These are phyloP conservation scores for Chaenocephalus aceratus DNA, from an alignment of 2,113 vertebrate species.

Conservation along the genomic window DNA sequence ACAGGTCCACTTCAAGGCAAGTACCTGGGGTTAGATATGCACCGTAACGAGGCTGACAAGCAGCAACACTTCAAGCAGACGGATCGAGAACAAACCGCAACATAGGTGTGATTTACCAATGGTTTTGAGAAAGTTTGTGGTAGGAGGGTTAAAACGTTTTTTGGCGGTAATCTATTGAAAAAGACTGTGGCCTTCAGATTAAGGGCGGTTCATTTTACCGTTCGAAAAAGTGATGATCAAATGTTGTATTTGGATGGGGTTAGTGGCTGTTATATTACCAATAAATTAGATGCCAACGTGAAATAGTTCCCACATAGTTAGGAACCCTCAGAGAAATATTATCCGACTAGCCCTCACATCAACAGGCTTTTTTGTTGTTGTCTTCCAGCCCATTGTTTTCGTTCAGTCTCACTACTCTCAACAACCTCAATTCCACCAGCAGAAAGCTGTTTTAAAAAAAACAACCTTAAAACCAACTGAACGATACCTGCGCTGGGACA, in stretches of 20 bases:
- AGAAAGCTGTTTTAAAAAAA: background rate
- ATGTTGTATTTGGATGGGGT: background rate
- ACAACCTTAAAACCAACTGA: background rate
- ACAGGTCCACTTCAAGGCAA: slow-evolving; percentile 54
- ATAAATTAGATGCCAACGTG: background rate
- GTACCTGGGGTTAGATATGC: slow-evolving; percentile 32
- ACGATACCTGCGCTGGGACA: background rate
- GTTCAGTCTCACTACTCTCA: background rate
- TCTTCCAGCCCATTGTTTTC: background rate
- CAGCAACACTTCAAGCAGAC: slow-evolving; percentile 18
- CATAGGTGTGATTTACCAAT: slow-evolving; percentile 4
- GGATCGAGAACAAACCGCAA: slow-evolving; percentile 20
- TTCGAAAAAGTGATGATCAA: background rate
- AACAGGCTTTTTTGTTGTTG: background rate
- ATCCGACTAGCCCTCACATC: background rate
- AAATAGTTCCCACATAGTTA: background rate
- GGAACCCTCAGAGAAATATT: background rate
- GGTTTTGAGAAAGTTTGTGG: background rate
- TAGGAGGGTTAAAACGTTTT: background rate
- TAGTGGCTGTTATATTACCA: background rate
- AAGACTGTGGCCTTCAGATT: background rate
- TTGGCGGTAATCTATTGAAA: background rate
- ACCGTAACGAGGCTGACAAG: slow-evolving; percentile 26
- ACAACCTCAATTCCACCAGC: background rate
- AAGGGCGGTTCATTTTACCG: background rate